These are phyloP conservation scores for Cranoglanis bouderius DNA, from an alignment of 2,113 vertebrate species.

Conservation along the genomic window DNA sequence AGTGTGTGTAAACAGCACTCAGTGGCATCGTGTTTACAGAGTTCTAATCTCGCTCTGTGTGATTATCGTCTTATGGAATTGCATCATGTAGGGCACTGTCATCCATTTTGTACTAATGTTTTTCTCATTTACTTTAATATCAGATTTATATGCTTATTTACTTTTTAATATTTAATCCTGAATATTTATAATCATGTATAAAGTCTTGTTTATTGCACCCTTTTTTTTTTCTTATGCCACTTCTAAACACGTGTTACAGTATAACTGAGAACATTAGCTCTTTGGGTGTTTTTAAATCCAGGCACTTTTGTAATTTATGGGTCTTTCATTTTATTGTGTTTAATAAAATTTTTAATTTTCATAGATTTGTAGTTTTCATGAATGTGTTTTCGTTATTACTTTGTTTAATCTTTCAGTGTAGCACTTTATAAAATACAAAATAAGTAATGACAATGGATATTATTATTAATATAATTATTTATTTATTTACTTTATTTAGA, in stretches of 20 bases:
- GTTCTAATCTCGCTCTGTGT: background rate
- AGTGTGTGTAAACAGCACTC: conserved; percentile 40
- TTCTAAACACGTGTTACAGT: background rate
- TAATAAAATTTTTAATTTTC: background rate
- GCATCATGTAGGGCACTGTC: background rate
- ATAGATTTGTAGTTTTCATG: background rate
- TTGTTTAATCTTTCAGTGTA: background rate
- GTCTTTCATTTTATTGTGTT: conserved; percentile 11
- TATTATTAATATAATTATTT: background rate
- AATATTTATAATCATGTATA: conserved; percentile 5
- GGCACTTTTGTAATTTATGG: background rate
- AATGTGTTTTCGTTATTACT: background rate
- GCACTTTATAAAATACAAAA: background rate
- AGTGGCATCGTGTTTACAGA: conserved; percentile 12
- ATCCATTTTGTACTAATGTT: conserved; percentile 11
- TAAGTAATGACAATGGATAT: background rate
- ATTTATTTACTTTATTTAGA: background rate
- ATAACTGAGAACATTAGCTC: background rate
- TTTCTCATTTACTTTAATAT: conserved; percentile 21
- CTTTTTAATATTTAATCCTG: conserved; percentile 23
- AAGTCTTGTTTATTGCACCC: background rate
- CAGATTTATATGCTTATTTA: conserved; percentile 25
- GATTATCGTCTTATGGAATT: conserved; percentile 26
- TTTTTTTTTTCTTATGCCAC: background rate
- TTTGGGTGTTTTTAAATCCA: background rate